Evolutionary conservation across 2,797 vertebrate species (phyloP), one percentile per base, ranked within the genome.

Genomic region (Ceyx erithaca): DNA sequence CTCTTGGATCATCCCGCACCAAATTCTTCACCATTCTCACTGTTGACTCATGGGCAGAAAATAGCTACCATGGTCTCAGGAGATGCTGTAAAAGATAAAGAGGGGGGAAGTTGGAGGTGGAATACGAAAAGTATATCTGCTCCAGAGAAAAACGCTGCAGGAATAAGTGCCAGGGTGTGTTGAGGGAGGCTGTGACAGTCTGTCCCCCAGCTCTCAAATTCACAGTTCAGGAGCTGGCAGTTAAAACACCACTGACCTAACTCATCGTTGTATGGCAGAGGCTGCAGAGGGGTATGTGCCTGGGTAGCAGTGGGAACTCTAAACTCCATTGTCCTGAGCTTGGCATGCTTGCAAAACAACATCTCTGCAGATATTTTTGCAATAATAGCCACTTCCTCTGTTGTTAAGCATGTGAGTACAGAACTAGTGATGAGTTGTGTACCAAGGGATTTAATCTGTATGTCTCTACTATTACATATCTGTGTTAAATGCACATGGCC

Each of bases 11-110:
- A 67, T 71, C 41, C 18, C 1, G 1, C 72, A 55, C 73, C 83
- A 90, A 77, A 81, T 45, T 87, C 59, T 76, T 88, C 55, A 72
- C 64, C 2, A 1, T 76, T 84, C 63, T 77, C 63, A 77, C 52
- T 52, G 26, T 5, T 85, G 82, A 73, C 31, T 91, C 73, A 70
- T 31, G 22, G 77, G 49, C 49, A 89, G 70, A 88, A 95, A 95
- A 94, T 54, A 91, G 55, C 55, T 87, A 67, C 40, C 2, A 0
- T 41, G 22, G 6, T 82, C 45, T 84, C 52, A 46, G 21, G 11
- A 16, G 33, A 63, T 4, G 67, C 28, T 12, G n/a, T 12, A 58
- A 40, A 37, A 66, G 37, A 71, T 49, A 49, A 49, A 12, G 2
- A 19, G 1, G 1, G 6, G 7, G 5, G 23, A 26, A 2, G 5